Percentiles rank a stretch among this genome's conserved stretches.
phyloP scores from a whole-genome alignment of 2,113 vertebrate species.

The Psophia crepitans region DNA sequence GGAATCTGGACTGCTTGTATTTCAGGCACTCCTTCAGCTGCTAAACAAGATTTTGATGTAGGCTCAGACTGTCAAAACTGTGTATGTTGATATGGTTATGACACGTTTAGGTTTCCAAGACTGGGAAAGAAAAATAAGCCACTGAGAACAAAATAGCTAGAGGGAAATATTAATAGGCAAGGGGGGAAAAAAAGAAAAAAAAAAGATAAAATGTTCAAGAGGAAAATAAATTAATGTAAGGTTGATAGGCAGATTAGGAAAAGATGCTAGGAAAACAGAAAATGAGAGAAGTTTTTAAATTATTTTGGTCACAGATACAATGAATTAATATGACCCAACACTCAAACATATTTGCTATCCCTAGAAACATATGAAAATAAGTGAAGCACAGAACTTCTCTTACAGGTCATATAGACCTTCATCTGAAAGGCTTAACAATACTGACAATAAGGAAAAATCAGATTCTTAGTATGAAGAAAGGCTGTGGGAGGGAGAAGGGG shows the following conservation, averaged over 20 bases:
- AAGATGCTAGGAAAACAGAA: neutral
- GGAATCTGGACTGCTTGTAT: neutral
- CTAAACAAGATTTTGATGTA: neutral
- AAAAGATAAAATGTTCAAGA: neutral
- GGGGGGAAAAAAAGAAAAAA: neutral
- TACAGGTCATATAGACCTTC: neutral
- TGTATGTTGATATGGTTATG: fast-evolving
- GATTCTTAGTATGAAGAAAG: neutral
- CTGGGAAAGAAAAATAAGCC: neutral
- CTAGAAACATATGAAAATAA: neutral
- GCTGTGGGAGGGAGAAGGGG: neutral
- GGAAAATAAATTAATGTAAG: neutral
- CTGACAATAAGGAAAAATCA: neutral
- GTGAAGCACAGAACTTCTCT: neutral
- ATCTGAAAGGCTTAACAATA: neutral
- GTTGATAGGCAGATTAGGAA: neutral
- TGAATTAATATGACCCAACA: neutral
- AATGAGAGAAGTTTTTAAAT: neutral
- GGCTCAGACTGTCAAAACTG: neutral
- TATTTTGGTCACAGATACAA: neutral
- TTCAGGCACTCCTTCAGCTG: neutral
- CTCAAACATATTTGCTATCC: neutral
- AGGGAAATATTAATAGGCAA: neutral
- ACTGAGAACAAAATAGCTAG: neutral
- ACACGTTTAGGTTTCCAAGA: neutral